phyloP scores from a whole-genome alignment of 1,140 invertebrate genomes.

The Leptestheria dahalacensis region DNA sequence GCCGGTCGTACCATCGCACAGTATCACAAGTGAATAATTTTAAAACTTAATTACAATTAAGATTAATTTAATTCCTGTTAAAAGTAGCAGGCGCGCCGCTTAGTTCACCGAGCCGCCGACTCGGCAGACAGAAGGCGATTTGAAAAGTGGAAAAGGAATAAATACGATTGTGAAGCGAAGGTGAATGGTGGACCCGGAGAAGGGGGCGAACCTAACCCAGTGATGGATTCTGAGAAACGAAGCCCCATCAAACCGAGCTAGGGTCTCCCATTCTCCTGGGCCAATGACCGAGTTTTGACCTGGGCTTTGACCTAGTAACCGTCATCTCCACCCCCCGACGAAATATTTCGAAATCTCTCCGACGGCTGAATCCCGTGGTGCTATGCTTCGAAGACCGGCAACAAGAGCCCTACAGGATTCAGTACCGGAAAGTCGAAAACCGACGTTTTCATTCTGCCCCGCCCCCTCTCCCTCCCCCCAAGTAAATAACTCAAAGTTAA shows the following conservation, averaged over 20 bases:
- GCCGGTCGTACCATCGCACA: slow-evolving; percentile 4
- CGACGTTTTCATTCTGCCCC: background rate
- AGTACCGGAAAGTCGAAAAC: slow-evolving; percentile 20
- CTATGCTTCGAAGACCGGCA: slow-evolving; percentile 16
- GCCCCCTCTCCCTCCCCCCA: background rate
- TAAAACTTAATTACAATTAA: background rate
- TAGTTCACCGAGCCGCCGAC: slow-evolving; percentile 1
- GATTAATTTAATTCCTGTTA: background rate
- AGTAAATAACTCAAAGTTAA: background rate
- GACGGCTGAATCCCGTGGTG: slow-evolving; percentile 20
- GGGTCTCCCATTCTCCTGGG: slow-evolving; percentile 9
- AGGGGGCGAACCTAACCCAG: slow-evolving; percentile 8
- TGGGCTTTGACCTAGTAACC: background rate
- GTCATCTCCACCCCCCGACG: background rate
- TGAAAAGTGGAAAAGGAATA: slow-evolving; percentile 1
- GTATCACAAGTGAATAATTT: background rate
- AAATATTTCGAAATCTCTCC: slow-evolving; percentile 7
- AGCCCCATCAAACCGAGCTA: slow-evolving; percentile 12
- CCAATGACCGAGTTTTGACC: slow-evolving; percentile 1
- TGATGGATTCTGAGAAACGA: slow-evolving; percentile 10
- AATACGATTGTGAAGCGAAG: background rate
- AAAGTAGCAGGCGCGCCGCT: too few relatives aligned
- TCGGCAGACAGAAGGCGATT: background rate
- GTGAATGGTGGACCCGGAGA: slow-evolving; percentile 6
- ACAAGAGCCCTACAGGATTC: slow-evolving; percentile 15